A percentile compares a stretch with the other conserved stretches of the same genome.
phyloP scores from a whole-genome alignment of 2,888 invertebrate genomes.

The Serripes groenlandicus region DNA sequence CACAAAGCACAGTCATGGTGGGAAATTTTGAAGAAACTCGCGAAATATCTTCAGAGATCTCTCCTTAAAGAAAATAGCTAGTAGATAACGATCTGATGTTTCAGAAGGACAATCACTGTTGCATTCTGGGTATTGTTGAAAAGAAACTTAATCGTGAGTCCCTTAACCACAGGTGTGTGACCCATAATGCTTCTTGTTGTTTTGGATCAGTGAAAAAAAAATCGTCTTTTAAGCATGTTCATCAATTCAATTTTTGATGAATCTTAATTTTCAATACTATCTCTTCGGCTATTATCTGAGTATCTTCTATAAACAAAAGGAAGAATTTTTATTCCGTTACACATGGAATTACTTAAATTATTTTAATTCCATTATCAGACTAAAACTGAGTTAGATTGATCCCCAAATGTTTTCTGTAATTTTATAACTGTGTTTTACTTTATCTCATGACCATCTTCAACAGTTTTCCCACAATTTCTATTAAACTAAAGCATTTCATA shows the following conservation, averaged over 20 bases:
- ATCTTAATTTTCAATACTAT: slow-evolving; percentile 28
- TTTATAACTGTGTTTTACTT: no score
- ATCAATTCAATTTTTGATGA: slow-evolving; percentile 16
- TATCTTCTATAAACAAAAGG: slow-evolving; percentile 12
- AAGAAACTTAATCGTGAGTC: slow-evolving; percentile 46
- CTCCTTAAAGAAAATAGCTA: background rate
- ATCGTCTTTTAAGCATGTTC: slow-evolving; percentile 5
- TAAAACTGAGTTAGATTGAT: no score
- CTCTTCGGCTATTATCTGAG: slow-evolving; percentile 13
- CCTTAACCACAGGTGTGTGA: slow-evolving; percentile 58
- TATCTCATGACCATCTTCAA: no score
- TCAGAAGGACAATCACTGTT: slow-evolving; percentile 25
- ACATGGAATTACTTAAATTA: slow-evolving; percentile 26
- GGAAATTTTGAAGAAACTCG: slow-evolving; percentile 39
- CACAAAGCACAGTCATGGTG: slow-evolving; percentile 38
- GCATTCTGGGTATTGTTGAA: slow-evolving; percentile 39
- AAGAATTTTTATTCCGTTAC: slow-evolving; percentile 31
- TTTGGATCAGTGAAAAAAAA: slow-evolving; percentile 25
- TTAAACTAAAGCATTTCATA: no score
- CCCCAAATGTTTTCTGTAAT: no score
- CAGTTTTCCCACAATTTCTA: no score
- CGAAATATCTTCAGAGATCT: slow-evolving; percentile 24
- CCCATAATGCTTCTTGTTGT: slow-evolving; percentile 21
- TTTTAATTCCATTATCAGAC: slow-evolving; percentile 13
- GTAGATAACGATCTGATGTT: slow-evolving; percentile 42